Conservation (phyloP, 92 coral and sea anemone species). For the Zoanthus sociatus region DNA sequence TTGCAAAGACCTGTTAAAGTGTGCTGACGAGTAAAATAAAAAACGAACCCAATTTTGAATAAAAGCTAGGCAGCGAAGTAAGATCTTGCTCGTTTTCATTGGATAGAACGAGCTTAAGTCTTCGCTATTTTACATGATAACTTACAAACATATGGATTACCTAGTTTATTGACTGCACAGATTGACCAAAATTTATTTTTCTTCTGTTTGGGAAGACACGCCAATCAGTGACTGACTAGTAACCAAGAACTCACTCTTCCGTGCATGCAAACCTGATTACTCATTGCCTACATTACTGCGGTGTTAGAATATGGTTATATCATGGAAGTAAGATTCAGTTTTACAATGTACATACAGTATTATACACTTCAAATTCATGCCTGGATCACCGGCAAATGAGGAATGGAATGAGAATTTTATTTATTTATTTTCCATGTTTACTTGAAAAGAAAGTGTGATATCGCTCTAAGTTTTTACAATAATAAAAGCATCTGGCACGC, state of each 20-base stretch:
- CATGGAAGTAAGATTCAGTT: too few relatives aligned
- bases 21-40: background rate
- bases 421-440: too few relatives aligned
- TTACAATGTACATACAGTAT: too few relatives aligned
- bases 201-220: background rate
- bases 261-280: too few relatives aligned
- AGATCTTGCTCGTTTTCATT: background rate
- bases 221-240: constrained; percentile 31
- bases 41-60: background rate
- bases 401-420: background rate
- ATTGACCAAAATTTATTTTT: background rate
- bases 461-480: too few relatives aligned
- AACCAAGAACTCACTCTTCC: background rate
- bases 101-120: background rate
- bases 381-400: constrained; percentile 63
- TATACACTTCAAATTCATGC: too few relatives aligned
- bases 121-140: background rate
- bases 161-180: background rate
- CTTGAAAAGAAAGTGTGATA: too few relatives aligned
- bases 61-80: background rate
- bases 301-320: too few relatives aligned
- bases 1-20: constrained; percentile 23
- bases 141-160: too few relatives aligned
- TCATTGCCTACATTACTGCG: too few relatives aligned
- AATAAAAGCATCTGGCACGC: too few relatives aligned